These are phyloP conservation scores for Merops nubicus DNA, from an alignment of 2,113 vertebrate genomes.

Conservation along the genomic window DNA sequence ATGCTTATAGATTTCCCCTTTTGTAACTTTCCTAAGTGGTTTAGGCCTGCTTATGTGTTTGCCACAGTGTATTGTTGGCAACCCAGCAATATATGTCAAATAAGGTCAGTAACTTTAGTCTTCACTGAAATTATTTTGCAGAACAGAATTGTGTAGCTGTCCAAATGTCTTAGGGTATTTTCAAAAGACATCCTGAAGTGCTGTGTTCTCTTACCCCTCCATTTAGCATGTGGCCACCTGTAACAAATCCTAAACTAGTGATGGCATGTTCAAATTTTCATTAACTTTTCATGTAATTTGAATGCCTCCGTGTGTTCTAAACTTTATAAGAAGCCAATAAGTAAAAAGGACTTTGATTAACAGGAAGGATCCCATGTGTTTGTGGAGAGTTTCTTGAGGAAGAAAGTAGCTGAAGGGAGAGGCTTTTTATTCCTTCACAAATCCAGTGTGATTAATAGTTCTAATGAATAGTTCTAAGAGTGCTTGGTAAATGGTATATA, in stretches of 20 bases:
- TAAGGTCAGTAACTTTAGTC: accelerated
- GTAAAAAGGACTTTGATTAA: not conserved
- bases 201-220: not conserved
- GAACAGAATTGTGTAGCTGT: not conserved
- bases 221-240: not conserved
- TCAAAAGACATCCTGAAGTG: not conserved
- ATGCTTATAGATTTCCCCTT: not conserved
- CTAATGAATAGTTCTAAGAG: not conserved
- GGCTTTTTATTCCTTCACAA: not conserved
- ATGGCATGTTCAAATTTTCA: not conserved
- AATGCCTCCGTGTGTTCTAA: not conserved
- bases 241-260: not conserved
- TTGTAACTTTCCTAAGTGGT: not conserved
- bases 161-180: not conserved
- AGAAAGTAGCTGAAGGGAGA: not conserved
- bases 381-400: not conserved
- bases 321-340: not conserved
- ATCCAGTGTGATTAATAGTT: not conserved
- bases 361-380: not conserved
- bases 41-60: not conserved
- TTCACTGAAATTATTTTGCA: not conserved
- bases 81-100: not conserved
- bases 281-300: not conserved
- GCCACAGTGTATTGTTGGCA: not conserved
- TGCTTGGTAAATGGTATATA: not conserved